Evolutionary conservation across 2,888 invertebrate genomes (phyloP).

Genomic region (Subacronicta megacephala): DNA sequence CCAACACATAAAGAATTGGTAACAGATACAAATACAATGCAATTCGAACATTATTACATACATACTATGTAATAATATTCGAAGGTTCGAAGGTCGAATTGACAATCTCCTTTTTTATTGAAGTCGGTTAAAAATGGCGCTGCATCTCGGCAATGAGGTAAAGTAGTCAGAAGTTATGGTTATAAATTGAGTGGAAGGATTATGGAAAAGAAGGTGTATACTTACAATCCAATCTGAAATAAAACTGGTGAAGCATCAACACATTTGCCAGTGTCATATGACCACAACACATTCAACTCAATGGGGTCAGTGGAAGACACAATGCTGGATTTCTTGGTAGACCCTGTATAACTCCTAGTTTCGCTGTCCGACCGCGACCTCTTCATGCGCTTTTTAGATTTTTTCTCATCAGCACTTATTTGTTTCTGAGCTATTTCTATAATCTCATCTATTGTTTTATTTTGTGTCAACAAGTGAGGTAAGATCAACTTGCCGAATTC

Average conservation of each 20-base stretch:
- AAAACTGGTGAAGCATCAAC: slow-evolving; percentile 94
- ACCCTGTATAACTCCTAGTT: slow-evolving; percentile 15
- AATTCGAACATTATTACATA: too few relatives aligned
- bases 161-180: too few relatives aligned
- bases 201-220: too few relatives aligned
- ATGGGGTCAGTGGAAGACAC: slow-evolving; percentile 45
- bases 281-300: slow-evolving; percentile 87
- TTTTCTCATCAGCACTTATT: slow-evolving; percentile 57
- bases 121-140: too few relatives aligned
- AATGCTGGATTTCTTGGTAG: slow-evolving; percentile 51
- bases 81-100: too few relatives aligned
- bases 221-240: slow-evolving; percentile 84
- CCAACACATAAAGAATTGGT: too few relatives aligned
- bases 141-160: too few relatives aligned
- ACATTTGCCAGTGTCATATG: slow-evolving; percentile 93
- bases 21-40: too few relatives aligned
- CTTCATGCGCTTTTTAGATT: slow-evolving; percentile 66
- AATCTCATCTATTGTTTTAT: slow-evolving; percentile 77
- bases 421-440: slow-evolving; percentile 71
- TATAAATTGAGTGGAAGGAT: slow-evolving; percentile 1
- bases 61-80: too few relatives aligned
- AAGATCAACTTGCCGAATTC: slow-evolving; percentile 86
- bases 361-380: slow-evolving; percentile 55
- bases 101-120: too few relatives aligned
- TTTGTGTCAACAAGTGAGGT: slow-evolving; percentile 86